A percentile compares a stretch with the other conserved stretches of the same genome.
phyloP scores from a whole-genome alignment of 2,113 vertebrate species.

The Vanacampus margaritifer region DNA sequence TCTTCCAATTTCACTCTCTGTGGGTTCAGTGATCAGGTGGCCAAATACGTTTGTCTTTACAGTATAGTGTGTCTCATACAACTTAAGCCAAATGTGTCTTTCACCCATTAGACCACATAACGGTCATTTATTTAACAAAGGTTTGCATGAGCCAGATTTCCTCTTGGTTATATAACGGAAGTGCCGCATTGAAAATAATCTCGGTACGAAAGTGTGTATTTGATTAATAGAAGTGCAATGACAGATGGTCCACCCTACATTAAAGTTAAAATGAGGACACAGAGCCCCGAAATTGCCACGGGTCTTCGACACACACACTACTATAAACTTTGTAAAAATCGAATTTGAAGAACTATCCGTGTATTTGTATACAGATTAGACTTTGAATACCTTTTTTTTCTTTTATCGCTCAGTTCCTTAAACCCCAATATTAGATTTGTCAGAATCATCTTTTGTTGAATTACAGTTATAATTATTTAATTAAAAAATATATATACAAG shows the following conservation, averaged over 20 bases:
- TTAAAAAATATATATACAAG: too few relatives aligned
- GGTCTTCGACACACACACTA: slow-evolving; percentile 33
- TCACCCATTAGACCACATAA: background rate
- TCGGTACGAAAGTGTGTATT: background rate
- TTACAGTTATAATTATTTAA: too few relatives aligned
- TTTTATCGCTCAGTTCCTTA: too few relatives aligned
- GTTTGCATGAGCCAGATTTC: background rate
- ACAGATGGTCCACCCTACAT: slow-evolving; percentile 19
- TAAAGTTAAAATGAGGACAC: slow-evolving; percentile 49
- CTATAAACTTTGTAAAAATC: slow-evolving; percentile 57
- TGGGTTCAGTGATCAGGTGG: background rate
- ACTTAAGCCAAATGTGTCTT: background rate
- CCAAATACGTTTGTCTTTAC: background rate
- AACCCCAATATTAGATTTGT: too few relatives aligned
- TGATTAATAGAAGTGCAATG: slow-evolving; percentile 37
- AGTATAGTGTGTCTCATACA: background rate
- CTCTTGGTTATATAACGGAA: background rate
- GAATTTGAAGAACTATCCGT: slow-evolving; percentile 32
- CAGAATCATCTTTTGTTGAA: too few relatives aligned
- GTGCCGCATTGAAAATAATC: background rate
- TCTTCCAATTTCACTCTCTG: background rate
- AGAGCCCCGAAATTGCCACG: slow-evolving; percentile 16
- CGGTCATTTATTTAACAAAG: background rate
- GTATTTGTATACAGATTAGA: too few relatives aligned
- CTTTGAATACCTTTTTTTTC: too few relatives aligned